Percentiles rank a stretch among this genome's conserved stretches.
These are phyloP conservation scores for Eulacestoma nigropectus DNA, from an alignment of 2,113 vertebrate genomes.

Conservation along the genomic window DNA sequence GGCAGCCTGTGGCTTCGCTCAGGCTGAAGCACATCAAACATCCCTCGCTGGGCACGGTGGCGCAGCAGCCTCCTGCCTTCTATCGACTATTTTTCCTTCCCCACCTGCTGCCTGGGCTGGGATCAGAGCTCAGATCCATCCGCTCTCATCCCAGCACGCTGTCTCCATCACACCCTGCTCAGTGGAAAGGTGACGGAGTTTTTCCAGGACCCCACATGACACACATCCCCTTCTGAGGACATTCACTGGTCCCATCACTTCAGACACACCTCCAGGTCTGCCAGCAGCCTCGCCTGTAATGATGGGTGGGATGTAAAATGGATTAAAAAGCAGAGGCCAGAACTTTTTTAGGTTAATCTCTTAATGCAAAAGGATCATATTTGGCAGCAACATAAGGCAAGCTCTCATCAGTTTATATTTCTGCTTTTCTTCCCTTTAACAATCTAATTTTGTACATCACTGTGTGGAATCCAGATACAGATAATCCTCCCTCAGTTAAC, in stretches of 20 bases:
- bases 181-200: not conserved
- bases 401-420: not conserved
- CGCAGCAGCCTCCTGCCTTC: not conserved
- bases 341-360: not conserved
- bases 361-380: not conserved
- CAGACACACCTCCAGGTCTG: not conserved
- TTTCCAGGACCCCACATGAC: not conserved
- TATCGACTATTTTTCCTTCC: not conserved
- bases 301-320: not conserved
- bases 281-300: not conserved
- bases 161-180: not conserved
- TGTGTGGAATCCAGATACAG: not conserved
- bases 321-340: not conserved
- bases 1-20: not conserved
- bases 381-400: constrained; percentile 16
- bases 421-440: constrained; percentile 19
- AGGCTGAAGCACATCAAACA: not conserved
- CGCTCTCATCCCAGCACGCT: not conserved
- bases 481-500: not conserved
- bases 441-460: not conserved
- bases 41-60: fast-evolving
- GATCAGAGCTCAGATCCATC: not conserved
- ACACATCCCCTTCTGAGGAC: not conserved
- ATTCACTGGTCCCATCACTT: fast-evolving
- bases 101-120: not conserved